Evolutionary conservation across 2,113 vertebrate species (phyloP), one percentile per base, ranked within the genome.

Genomic region (Oryzias celebensis): DNA sequence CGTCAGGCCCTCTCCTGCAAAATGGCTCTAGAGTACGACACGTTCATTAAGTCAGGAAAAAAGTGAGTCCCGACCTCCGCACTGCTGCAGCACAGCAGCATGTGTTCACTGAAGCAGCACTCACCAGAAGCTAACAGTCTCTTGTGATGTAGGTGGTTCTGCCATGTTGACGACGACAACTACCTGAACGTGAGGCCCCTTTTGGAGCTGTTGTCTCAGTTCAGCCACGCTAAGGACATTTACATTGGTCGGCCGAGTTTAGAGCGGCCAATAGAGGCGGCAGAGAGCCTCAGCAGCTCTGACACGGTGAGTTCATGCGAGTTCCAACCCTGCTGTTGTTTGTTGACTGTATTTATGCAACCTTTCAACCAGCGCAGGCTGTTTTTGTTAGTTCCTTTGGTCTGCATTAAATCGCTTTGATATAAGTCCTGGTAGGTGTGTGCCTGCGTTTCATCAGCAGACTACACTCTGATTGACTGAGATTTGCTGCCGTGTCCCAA

Each of bases 1-100:
- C 96, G 95, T 20, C 95, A 97, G 82, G 96, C 96, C 0, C 89
- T 98, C 46, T 97, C 95, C 76, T 98, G 96, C 83, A 97, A 98
- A 88, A 97, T 97, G 96, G 92, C 95, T 0, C 92, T 93, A 82
- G 96, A 97, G 62, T 98, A 96, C 0, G 94, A 96, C 86, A 84
- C 83, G 22, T 97, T 97, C 75, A 91, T 97, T 0, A 89, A 82
- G 56, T 96, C 95, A 0, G 92, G 91, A 31, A 94, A 90, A 78
- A 98, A 96, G 96, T 97, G 91, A 94, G 95, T 31, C 42, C 0
- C 7, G n/a, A 5, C 3, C 23, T 8, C 14, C 1, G 7, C 4
- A 3, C 48, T 28, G 24, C 20, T 10, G 10, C 15, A 44, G 4
- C 13, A 28, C 7, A n/a, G 1, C 51, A 28, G 22, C 42, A 20